Evolutionary conservation across 1,140 invertebrate species (phyloP).

Genomic region (Aricia agestis): DNA sequence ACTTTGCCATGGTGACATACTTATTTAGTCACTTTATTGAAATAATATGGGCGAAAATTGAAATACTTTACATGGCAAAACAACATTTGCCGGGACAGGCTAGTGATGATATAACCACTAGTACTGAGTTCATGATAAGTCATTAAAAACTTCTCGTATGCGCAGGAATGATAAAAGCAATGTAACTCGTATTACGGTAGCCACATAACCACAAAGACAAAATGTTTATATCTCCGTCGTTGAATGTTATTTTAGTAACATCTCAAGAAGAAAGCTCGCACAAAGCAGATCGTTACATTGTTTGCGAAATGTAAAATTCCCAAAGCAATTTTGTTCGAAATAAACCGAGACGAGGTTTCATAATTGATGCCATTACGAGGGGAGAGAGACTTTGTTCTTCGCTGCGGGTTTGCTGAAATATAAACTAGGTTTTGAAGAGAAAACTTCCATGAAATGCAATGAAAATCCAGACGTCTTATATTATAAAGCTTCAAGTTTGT

Average conservation of each 20-base stretch:
- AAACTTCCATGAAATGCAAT: background rate
- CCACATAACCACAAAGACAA: background rate
- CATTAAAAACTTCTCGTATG: too few species aligned
- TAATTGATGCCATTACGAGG: slow-evolving; percentile 40
- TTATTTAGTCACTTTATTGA: too few species aligned
- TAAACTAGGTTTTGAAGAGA: background rate
- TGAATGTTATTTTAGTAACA: background rate
- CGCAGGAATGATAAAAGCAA: too few species aligned
- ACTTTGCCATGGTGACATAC: too few species aligned
- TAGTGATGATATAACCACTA: too few species aligned
- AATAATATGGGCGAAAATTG: too few species aligned
- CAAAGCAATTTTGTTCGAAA: slow-evolving; percentile 8
- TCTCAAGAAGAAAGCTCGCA: background rate
- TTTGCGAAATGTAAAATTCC: background rate
- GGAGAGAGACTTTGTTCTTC: slow-evolving; percentile 15
- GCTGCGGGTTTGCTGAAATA: background rate
- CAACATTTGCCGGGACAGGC: too few species aligned
- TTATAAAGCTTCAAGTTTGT: too few species aligned
- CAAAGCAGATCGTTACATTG: background rate
- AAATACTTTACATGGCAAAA: too few species aligned
- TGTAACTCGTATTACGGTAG: too few species aligned
- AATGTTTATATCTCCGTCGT: background rate
- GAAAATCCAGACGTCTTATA: background rate
- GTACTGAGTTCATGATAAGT: too few species aligned
- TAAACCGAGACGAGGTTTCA: slow-evolving; percentile 13